Base-by-base conservation (phyloP, 2,113 vertebrate species). In the Tragelaphus buxtoni region DNA sequence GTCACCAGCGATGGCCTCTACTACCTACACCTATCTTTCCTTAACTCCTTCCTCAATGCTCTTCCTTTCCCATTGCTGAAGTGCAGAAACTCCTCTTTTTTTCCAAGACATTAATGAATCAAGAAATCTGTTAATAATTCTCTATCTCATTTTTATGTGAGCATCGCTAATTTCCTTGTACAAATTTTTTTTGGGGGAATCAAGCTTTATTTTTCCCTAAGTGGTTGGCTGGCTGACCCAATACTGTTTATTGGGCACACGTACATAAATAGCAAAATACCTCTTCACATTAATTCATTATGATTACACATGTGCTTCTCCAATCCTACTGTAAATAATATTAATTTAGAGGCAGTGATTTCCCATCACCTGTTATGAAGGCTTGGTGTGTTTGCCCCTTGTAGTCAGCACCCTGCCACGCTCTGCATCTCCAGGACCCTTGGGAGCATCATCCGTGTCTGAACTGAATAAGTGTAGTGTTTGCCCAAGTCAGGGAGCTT, bases 361-460 rank as follows among this genome's bases (percentile, higher is more conserved):
- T 47, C 4, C 39, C 39, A 77, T 49, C 42, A 49, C 7, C 49
- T 3, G 8, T 30, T 56, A 7, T 80, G 58, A 42, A 20, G 39
- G 28, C 61, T n/a, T 14, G 32, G 22, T 7, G 12, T 45, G 17
- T 5, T 22, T 60, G 42, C 45, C 35, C 16, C 39, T 81, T 4
- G 1, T 7, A 9, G 22, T 28, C 53, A 56, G n/a, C 0, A 0
- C 24, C 35, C 35, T 55, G n/a, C 53, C n/a, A 9, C 0, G 5
- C 22, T 55, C 32, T 53, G 49, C 6, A 0, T 53, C 79, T 53
- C 49, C 20, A 74, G 79, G 79, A 53, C 20, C 32, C 49, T 24
- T 22, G 6, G 49, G 49, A 80, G 49, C 32, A 26, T 42, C 39
- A 14, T 79, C 32, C 18, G 20, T 56, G 14, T 83, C 35, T 39